Evolutionary conservation across 1,140 invertebrate species (phyloP).

Genomic region (Eubasilissa regina): DNA sequence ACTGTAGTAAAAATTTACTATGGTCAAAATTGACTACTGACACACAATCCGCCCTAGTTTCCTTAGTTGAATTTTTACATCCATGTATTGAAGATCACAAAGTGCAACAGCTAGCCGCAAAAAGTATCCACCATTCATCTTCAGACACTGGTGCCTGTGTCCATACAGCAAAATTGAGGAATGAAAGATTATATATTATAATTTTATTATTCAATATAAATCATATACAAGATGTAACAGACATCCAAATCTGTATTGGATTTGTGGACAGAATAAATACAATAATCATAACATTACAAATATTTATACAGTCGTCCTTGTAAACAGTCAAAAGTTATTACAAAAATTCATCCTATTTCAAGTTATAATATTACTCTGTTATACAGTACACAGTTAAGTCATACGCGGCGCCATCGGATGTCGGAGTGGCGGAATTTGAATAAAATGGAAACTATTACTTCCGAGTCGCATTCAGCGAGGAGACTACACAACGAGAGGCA

Average conservation of each 20-base stretch:
- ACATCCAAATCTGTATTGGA: constrained; percentile 22
- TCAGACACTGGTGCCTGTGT: neutral
- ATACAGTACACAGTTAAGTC: too few relatives aligned
- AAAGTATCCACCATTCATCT: too few relatives aligned
- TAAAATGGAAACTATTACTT: too few relatives aligned
- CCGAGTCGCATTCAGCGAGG: too few relatives aligned
- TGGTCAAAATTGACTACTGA: too few relatives aligned
- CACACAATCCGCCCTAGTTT: too few relatives aligned
- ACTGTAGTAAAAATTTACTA: too few relatives aligned
- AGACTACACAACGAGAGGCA: too few relatives aligned
- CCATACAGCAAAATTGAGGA: neutral
- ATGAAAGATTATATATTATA: constrained; percentile 35
- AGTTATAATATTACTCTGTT: neutral
- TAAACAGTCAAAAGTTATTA: constrained; percentile 30
- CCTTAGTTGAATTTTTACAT: too few relatives aligned
- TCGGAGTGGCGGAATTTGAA: neutral
- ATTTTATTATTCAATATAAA: constrained; percentile 35
- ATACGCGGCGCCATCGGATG: neutral
- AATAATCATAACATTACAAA: constrained; percentile 27
- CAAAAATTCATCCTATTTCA: constrained; percentile 8
- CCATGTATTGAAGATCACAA: too few relatives aligned
- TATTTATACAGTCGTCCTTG: constrained; percentile 31
- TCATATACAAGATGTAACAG: constrained; percentile 38
- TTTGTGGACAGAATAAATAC: constrained; percentile 40
- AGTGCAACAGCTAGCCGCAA: too few relatives aligned